Percentiles rank a stretch among this genome's conserved stretches.
These are phyloP conservation scores for Chymomyza fuscimana DNA, from an alignment of 2,888 invertebrate species.

Conservation along the genomic window DNA sequence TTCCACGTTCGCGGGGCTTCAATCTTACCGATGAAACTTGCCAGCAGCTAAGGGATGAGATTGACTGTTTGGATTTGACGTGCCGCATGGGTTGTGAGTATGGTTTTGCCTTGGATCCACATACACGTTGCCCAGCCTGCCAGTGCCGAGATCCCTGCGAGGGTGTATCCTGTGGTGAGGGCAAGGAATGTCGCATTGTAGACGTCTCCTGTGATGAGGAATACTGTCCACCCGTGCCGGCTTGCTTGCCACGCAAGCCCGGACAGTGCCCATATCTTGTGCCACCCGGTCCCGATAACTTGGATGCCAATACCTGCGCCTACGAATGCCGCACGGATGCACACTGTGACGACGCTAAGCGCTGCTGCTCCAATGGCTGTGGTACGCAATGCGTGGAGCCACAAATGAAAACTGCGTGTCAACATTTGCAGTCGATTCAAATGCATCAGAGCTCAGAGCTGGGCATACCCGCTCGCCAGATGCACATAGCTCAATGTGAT, in stretches of 20 bases:
- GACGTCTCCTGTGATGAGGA: slow-evolving; percentile 92
- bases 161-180: slow-evolving; percentile 84
- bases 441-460: slow-evolving; percentile 85
- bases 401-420: slow-evolving; percentile 87
- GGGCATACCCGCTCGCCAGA: slow-evolving; percentile 87
- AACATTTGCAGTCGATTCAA: slow-evolving; percentile 82
- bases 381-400: slow-evolving; percentile 90
- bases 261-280: slow-evolving; percentile 93
- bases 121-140: slow-evolving; percentile 88
- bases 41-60: slow-evolving; percentile 82
- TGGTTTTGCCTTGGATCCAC: slow-evolving; percentile 86
- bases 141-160: slow-evolving; percentile 91
- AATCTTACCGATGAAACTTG: slow-evolving; percentile 82
- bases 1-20: slow-evolving; percentile 84
- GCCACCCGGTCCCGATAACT: slow-evolving; percentile 83
- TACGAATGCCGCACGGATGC: slow-evolving; percentile 89
- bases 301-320: slow-evolving; percentile 84
- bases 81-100: slow-evolving; percentile 92
- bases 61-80: slow-evolving; percentile 86
- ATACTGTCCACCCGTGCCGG: slow-evolving; percentile 92
- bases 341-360: slow-evolving; percentile 85
- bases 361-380: slow-evolving; percentile 93
- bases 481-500: slow-evolving; percentile 88
- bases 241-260: slow-evolving; percentile 86
- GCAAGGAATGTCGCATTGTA: slow-evolving; percentile 88